These are phyloP conservation scores for Hypomesus transpacificus DNA, from an alignment of 2,113 vertebrate genomes.

Conservation along the genomic window DNA sequence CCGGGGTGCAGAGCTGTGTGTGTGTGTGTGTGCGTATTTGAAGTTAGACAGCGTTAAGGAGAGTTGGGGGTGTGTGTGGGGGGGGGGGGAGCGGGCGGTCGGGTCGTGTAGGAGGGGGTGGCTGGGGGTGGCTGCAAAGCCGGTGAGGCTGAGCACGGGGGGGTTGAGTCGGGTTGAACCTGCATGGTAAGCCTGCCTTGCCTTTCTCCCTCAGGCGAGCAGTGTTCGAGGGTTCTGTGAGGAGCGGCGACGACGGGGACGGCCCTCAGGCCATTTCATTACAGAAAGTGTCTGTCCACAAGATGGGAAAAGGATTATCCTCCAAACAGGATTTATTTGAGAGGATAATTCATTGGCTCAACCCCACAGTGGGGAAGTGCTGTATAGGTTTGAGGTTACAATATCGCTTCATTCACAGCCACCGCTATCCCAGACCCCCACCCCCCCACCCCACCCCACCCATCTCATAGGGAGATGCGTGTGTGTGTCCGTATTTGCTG, in stretches of 20 bases:
- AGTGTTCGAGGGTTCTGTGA: conserved; percentile 58
- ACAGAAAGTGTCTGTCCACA: conserved; percentile 78
- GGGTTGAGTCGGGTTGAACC: conserved; percentile 67
- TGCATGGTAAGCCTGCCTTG: conserved; percentile 57
- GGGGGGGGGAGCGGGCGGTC: background rate
- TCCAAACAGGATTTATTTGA: conserved; percentile 79
- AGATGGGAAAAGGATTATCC: conserved; percentile 80
- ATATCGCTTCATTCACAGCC: conserved; percentile 76
- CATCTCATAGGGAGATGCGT: conserved; percentile 45
- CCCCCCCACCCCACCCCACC: conserved; percentile 47
- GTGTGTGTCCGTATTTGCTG: conserved; percentile 40
- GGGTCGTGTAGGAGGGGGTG: conserved; percentile 46
- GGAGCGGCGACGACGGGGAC: conserved; percentile 66
- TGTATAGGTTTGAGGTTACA: conserved; percentile 75
- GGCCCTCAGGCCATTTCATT: conserved; percentile 76
- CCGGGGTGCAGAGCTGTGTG: background rate
- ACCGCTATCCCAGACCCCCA: conserved; percentile 14
- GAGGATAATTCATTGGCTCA: conserved; percentile 77
- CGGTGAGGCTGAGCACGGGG: conserved; percentile 45
- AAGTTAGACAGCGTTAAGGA: background rate
- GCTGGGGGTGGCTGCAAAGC: conserved; percentile 55
- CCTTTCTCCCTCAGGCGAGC: conserved; percentile 62
- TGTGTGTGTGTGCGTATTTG: conserved; percentile 7
- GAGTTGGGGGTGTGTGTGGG: background rate
- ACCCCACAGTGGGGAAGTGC: conserved; percentile 71